A percentile compares a stretch with the other conserved stretches of the same genome.
Evolutionary conservation across 2,113 vertebrate species (phyloP).

Genomic region (Atlantisia rogersi): DNA sequence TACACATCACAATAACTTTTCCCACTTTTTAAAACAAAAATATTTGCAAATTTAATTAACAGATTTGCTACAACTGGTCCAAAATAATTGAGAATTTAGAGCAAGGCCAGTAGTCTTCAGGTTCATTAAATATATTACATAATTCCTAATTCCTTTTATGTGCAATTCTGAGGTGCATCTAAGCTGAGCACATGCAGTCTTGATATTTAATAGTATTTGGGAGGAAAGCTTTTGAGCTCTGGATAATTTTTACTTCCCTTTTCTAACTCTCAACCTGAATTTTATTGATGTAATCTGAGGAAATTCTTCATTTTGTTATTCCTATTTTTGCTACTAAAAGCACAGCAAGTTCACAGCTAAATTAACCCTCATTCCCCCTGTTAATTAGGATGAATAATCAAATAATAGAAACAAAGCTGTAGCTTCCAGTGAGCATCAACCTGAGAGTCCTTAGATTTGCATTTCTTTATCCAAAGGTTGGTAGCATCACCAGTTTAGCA

Average conservation of each 20-base stretch:
- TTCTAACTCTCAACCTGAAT: background rate
- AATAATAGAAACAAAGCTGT: background rate
- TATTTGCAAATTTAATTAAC: background rate
- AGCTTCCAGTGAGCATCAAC: background rate
- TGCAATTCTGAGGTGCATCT: background rate
- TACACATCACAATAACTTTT: background rate
- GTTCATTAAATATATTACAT: background rate
- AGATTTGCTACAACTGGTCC: background rate
- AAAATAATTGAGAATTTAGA: background rate
- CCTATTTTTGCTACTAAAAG: background rate
- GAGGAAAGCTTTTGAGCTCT: background rate
- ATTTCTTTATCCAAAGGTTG: background rate
- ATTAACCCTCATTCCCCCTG: background rate
- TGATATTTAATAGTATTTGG: background rate
- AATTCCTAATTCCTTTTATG: rapidly evolving
- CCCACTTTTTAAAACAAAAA: background rate
- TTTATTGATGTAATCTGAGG: background rate
- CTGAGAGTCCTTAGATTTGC: background rate
- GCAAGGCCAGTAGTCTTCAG: background rate
- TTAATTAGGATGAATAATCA: background rate
- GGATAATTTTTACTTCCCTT: background rate
- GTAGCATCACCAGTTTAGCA: background rate
- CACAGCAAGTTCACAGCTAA: background rate
- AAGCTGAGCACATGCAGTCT: background rate
- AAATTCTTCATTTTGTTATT: background rate